Evolutionary conservation across 2,797 vertebrate species (phyloP), one percentile per base, ranked within the genome.

Genomic region (Ambastaia sidthimunki): DNA sequence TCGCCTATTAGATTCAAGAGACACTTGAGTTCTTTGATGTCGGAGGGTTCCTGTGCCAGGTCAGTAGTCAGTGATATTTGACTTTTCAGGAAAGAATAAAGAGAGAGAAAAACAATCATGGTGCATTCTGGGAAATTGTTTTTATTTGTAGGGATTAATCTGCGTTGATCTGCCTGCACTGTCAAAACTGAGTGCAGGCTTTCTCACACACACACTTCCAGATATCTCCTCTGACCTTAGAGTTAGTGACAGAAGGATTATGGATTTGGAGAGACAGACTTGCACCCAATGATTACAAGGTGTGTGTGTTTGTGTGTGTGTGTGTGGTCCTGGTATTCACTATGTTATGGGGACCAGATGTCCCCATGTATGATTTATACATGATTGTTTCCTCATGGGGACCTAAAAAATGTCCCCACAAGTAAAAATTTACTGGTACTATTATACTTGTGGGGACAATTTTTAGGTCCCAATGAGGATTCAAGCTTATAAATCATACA

Each of bases 91-190:
- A 78, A 73, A n/a, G 34, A 18, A 34, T 67, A 76, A 77, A 60
- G 55, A 83, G 62, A 37, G 31, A 72, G 47, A 65, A 52, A 76
- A 82, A 75, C 78, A 50, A 50, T 74, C 52, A 41, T 78, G 50
- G 21, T 70, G 72, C 72, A 70, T 78, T 62, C 66, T 19, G 70
- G 68, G 70, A 75, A 83, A 81, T 50, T 37, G 23, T 68, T 59
- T 78, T 50, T 60, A 50, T 79, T 82, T 81, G 41, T 82, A 41
- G 55, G 71, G 83, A 84, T 82, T 82, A 85, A 84, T 82, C 80
- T 84, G 71, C 25, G 37, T 19, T 83, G 78, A 83, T 76, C 71
- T 80, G 60, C 73, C 25, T 23, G 37, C 48, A 63, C 48, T 80
- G 60, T 80, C 55, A 76, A 83, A 82, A 81, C 71, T 34, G 70